Evolutionary conservation across 2,888 invertebrate species (phyloP).

Genomic region (Polia nebulosa): DNA sequence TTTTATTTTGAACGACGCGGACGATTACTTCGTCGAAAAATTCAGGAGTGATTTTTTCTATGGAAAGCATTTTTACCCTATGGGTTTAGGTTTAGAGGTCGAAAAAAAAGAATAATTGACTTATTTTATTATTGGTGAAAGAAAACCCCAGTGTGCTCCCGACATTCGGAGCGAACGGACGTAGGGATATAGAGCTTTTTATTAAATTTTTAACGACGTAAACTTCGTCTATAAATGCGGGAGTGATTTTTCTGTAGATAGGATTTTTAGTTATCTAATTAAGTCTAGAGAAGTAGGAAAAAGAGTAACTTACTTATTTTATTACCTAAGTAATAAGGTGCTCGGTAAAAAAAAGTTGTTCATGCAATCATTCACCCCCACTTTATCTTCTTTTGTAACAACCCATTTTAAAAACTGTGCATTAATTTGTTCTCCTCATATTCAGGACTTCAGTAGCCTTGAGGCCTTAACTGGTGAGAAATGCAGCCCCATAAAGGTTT

Average conservation of each 20-base stretch:
- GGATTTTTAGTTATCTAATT: not conserved
- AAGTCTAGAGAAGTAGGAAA: not conserved
- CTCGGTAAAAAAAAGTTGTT: not conserved
- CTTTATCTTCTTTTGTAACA: not conserved
- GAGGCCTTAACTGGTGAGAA: too few species aligned
- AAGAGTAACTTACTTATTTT: not conserved
- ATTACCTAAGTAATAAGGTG: not conserved
- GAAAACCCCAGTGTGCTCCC: conserved; percentile 50
- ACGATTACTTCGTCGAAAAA: not conserved
- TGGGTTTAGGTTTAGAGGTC: not conserved
- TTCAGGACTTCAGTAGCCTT: not conserved
- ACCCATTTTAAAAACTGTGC: not conserved
- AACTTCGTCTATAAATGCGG: not conserved
- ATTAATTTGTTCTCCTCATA: not conserved
- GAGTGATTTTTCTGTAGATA: not conserved
- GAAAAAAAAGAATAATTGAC: not conserved
- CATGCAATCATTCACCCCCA: not conserved
- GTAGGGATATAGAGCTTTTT: not conserved
- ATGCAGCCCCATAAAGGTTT: too few species aligned
- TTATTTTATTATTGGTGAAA: too few species aligned
- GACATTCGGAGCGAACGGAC: conserved; percentile 20
- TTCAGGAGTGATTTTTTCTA: not conserved
- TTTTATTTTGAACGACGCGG: not conserved
- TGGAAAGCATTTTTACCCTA: too few species aligned
- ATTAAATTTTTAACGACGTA: not conserved